Conservation (phyloP, 2,888 invertebrate species). For the Netelia melanura region DNA sequence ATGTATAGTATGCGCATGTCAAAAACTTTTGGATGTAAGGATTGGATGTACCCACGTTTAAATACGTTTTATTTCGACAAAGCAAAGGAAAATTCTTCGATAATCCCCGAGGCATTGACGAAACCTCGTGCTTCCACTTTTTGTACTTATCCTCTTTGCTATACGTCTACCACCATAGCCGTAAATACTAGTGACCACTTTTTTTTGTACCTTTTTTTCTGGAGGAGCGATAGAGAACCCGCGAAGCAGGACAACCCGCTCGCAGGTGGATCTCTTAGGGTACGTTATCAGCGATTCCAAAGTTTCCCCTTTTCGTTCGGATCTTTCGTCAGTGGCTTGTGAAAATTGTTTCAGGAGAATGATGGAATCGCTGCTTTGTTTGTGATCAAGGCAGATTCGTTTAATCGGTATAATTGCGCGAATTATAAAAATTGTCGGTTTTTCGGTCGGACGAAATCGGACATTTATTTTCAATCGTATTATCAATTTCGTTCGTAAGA, state of each 20-base stretch:
- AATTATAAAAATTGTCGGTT: too few relatives aligned
- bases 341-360: background rate
- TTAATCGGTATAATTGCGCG: too few relatives aligned
- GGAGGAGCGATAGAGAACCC: slow-evolving; percentile 19
- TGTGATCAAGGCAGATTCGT: background rate
- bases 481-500: too few relatives aligned
- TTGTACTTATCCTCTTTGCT: slow-evolving; percentile 35
- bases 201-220: slow-evolving; percentile 46
- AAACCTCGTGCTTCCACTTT: slow-evolving; percentile 69
- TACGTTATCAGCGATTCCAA: slow-evolving; percentile 30
- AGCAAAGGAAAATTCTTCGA: slow-evolving; percentile 73
- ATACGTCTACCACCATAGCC: background rate
- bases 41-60: slow-evolving; percentile 45
- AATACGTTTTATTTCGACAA: slow-evolving; percentile 75
- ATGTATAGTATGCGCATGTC: background rate
- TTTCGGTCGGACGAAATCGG: too few relatives aligned
- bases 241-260: slow-evolving; percentile 60
- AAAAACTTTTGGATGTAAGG: slow-evolving; percentile 6
- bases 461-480: too few relatives aligned
- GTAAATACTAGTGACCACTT: slow-evolving; percentile 57
- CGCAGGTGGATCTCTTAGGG: slow-evolving; percentile 47
- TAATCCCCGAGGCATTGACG: slow-evolving; percentile 74
- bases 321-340: background rate
- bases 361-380: background rate
- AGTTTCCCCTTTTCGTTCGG: background rate